Evolutionary conservation across 2,888 invertebrate species (phyloP), one percentile per base, ranked within the genome.

Genomic region (Clusia tigrina): DNA sequence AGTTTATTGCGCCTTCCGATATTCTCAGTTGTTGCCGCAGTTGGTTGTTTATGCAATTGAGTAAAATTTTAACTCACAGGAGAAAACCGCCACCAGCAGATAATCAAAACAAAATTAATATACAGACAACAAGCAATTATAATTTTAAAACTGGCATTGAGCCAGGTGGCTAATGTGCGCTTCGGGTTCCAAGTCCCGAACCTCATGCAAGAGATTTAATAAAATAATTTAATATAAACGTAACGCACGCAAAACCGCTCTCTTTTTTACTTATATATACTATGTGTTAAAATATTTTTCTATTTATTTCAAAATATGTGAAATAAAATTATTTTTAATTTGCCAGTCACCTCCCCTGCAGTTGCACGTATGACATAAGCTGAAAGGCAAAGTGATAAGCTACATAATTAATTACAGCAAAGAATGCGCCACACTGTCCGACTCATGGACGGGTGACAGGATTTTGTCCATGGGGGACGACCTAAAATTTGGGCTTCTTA

Each of bases 381-480:
- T 42, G 42, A 56, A 56, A 61, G 56, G 38, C 52, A 61, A 61
- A 56, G 56, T 61, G 61, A 61, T 61, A 61, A 61, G 61, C 53
- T 38, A 38, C 61, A 56, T 61, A 56, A 61, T 56, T 61, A 61
- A 61, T 61, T 46, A 37, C 56, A 12, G 24, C 24, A n/a, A n/a
- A n/a, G n/a, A n/a, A n/a, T n/a, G n/a, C 24, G 52, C 26, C 10
- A 3, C 2, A 20, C 52, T 52, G 15, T 52, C 52, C 10, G 15
- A 5, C 52, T 22, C 52, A 22, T 3, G 24, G 5, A 23, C 32
- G 32, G 18, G 17, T n/a, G n/a, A n/a, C n/a, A n/a, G n/a, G n/a
- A n/a, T n/a, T n/a, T n/a, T n/a, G n/a, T n/a, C n/a, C n/a, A n/a
- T n/a, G n/a, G n/a, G n/a, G n/a, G n/a, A n/a, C n/a, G n/a, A n/a